Evolutionary conservation across 2,113 vertebrate species (phyloP), one percentile per base, ranked within the genome.

Genomic region (Dromaius novaehollandiae): DNA sequence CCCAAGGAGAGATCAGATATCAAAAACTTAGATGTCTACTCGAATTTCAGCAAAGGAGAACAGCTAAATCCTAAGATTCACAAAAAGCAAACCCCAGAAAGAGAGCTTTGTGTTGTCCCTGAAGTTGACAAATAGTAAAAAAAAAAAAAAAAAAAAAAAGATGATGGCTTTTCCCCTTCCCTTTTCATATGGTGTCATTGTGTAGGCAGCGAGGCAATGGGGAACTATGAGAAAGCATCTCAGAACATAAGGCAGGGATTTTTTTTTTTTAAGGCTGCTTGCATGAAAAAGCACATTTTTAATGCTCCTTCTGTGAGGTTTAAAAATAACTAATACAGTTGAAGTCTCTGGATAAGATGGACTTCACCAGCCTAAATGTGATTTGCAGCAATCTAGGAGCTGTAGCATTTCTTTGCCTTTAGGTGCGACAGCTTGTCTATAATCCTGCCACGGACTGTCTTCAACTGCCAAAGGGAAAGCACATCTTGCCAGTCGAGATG

Each of bases 231-330:
- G 95, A 97, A 96, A 95, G 93, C 95, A 95, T 88, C 79, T 94
- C 86, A 60, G 91, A 96, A 89, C 84, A 95, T 90, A 95, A 94
- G 89, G 93, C 74, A 90, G 12, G 3, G 90, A 50, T 24, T 80
- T 71, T n/a, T 75, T 74, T 74, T 74, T 76, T 92, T 71, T n/a
- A 48, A 89, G 68, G 68, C 96, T 96, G 94, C 95, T 97, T 92
- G 85, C 89, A 92, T 95, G 92, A 96, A 97, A 97, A 97, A 78
- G 78, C 93, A 96, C 85, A 53, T 95, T 97, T 97, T 97, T 95
- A 96, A 97, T 97, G 95, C 92, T 94, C 97, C 96, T 97, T 96
- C 97, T 96, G 93, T 91, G 86, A 89, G 63, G 77, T 95, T 89
- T 93, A 93, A 97, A 96, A 96, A 96, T 94, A 97, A 85, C 91